phyloP scores from a whole-genome alignment of 2,113 vertebrate genomes.

The Pristiophorus japonicus region DNA sequence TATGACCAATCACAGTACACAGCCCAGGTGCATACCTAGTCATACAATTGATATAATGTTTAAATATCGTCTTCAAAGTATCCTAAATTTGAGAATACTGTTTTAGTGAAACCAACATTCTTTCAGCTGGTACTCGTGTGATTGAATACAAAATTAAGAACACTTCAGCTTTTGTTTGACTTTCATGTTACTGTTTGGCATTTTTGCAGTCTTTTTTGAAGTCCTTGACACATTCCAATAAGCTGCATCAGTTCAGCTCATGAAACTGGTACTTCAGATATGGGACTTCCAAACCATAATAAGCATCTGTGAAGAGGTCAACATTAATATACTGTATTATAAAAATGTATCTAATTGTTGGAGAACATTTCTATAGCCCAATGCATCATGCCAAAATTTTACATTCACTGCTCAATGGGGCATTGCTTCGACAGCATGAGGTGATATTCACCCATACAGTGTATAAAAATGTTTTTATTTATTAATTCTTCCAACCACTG shows the following conservation, averaged over 20 bases:
- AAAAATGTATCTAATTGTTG: neutral
- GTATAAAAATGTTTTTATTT: neutral
- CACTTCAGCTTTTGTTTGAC: neutral
- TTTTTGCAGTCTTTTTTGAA: slow-evolving; percentile 45
- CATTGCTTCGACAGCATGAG: neutral
- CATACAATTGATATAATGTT: neutral
- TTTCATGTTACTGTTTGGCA: slow-evolving; percentile 45
- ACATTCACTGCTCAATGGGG: neutral
- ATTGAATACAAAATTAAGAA: neutral
- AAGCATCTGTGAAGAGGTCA: slow-evolving; percentile 44
- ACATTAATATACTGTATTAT: too few relatives aligned
- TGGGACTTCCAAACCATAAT: slow-evolving; percentile 41
- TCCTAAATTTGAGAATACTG: neutral
- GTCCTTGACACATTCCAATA: slow-evolving; percentile 45
- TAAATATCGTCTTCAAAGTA: neutral
- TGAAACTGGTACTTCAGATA: slow-evolving; percentile 42
- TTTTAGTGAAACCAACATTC: neutral
- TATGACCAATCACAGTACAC: neutral
- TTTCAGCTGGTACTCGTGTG: neutral
- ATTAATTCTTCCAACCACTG: neutral
- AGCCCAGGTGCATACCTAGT: neutral
- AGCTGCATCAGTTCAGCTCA: slow-evolving; percentile 43
- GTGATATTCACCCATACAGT: neutral
- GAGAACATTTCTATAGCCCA: neutral
- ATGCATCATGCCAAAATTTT: neutral